These are phyloP conservation scores for Drosophila insularis DNA, from an alignment of 1,140 invertebrate species.

Conservation along the genomic window DNA sequence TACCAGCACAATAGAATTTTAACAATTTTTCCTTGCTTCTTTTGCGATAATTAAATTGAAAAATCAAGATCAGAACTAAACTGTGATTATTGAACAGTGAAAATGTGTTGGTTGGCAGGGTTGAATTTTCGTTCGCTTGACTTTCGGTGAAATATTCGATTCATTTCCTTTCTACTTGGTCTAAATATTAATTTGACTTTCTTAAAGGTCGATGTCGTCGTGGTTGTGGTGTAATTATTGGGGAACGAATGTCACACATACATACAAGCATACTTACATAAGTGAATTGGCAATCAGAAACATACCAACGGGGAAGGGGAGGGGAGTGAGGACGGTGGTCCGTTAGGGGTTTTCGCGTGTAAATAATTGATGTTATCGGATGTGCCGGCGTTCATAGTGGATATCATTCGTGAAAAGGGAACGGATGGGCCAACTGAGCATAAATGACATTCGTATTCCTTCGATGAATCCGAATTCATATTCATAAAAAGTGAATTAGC, in stretches of 20 bases:
- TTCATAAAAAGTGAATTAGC: slow-evolving; percentile 56
- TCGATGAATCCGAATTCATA: slow-evolving; percentile 27
- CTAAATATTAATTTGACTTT: slow-evolving; percentile 10
- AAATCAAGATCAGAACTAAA: not conserved
- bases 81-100: not conserved
- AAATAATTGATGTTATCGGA: slow-evolving; percentile 54
- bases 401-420: not conserved
- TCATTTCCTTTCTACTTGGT: slow-evolving; percentile 5
- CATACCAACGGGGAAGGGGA: no score
- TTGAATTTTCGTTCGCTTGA: not conserved
- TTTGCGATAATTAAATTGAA: not conserved
- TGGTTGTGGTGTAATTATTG: not conserved
- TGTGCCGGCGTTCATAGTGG: slow-evolving; percentile 9
- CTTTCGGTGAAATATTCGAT: not conserved
- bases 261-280: not conserved
- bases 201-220: not conserved
- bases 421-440: not conserved
- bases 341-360: slow-evolving; percentile 26
- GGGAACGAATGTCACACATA: not conserved
- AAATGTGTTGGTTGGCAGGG: not conserved
- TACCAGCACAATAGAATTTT: no score
- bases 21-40: no score
- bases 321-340: not conserved
- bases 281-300: slow-evolving; percentile 4
- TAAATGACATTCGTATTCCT: slow-evolving; percentile 13